Base-by-base conservation (phyloP, 2,888 invertebrate genomes). In the Tiliacea aurago region DNA sequence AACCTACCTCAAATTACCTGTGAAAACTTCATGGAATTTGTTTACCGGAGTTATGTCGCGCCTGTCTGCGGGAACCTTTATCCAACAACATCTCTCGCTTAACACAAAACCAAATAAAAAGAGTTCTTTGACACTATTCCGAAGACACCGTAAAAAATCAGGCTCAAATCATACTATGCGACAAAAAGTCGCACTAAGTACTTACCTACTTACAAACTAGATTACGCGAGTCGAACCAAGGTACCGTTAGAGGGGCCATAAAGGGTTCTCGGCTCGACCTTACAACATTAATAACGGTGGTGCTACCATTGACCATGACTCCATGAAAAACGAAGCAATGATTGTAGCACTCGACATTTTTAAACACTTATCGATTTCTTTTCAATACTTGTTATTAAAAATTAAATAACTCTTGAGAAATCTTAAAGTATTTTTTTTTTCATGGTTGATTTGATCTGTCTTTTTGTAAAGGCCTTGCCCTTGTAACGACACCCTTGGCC, bases 211-310 rank as follows among this genome's bases (percentile, higher is more conserved):
- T 70, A 75, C 77, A 72, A 84, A 83, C 81, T 84, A 83, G 88
- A 86, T 85, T 86, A 85, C 83, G 70, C 70, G 76, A 85, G 80
- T 81, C 65, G 76, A 84, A 83, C 65, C 80, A 74, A 86, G 84
- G 85, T 86, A 68, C 86, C 81, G 85, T 84, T 84, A 87, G 84
- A 81, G 90, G 58, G 86, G 89, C 90, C 90, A 58, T 85, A 85
- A 89, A 91, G 90, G 91, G 89, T 88, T 86, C 80, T 71, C 84
- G 55, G n/a, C 43, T 47, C 80, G 87, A 87, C 87, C 88, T 89
- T 90, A 89, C 75, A 73, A 81, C 85, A 87, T 85, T 85, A 80
- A 76, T 86, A 84, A 80, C 86, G 81, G 82, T 83, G 81, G 82
- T 83, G 81, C 70, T 80, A 79, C 83, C 73, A 82, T 83, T 87